phyloP scores from a whole-genome alignment of 2,888 invertebrate genomes.

The Eupeodes luniger region DNA sequence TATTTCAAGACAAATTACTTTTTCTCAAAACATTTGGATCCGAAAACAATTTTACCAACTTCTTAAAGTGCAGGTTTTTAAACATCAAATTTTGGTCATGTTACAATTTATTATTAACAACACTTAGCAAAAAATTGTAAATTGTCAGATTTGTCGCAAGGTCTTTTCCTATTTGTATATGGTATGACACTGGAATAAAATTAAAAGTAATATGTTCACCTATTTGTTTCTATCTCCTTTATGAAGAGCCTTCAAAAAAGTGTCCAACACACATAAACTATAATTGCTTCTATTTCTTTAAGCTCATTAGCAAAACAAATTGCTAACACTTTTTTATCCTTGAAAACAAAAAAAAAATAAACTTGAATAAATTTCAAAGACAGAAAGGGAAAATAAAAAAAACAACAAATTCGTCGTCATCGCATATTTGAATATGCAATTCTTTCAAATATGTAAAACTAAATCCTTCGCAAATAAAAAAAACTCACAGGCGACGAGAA shows the following conservation, averaged over 20 bases:
- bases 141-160: too few relatives aligned
- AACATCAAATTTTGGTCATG: too few relatives aligned
- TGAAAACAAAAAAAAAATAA: slow-evolving; percentile 7
- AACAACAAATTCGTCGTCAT: neutral
- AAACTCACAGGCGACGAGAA: neutral
- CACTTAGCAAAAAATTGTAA: too few relatives aligned
- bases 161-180: too few relatives aligned
- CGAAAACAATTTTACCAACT: too few relatives aligned
- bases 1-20: too few relatives aligned
- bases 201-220: too few relatives aligned
- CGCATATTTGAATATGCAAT: slow-evolving; percentile 47
- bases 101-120: too few relatives aligned
- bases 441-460: slow-evolving; percentile 11
- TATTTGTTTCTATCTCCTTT: neutral
- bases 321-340: slow-evolving; percentile 34
- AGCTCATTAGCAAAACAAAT: slow-evolving; percentile 59
- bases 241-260: neutral
- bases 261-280: slow-evolving; percentile 18
- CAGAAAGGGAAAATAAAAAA: neutral
- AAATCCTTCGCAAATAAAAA: neutral
- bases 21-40: too few relatives aligned
- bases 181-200: too few relatives aligned
- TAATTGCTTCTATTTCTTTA: slow-evolving; percentile 42
- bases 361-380: slow-evolving; percentile 4
- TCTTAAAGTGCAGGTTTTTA: too few relatives aligned